Evolutionary conservation across 2,888 invertebrate species (phyloP), one percentile per base, ranked within the genome.

Genomic region (Eudasyphora cyanicolor): DNA sequence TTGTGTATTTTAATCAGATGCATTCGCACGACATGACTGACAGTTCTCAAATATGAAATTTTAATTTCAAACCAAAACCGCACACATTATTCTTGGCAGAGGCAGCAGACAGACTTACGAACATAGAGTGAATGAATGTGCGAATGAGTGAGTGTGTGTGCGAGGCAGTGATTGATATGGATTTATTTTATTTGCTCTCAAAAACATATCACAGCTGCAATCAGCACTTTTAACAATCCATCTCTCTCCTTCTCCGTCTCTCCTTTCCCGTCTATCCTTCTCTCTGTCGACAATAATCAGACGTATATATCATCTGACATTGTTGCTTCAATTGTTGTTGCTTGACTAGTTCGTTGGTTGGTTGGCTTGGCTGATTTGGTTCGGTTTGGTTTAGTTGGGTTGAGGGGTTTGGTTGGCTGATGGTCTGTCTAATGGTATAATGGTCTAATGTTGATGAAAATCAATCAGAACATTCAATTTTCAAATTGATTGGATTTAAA

Each of bases 381-480:
- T 17, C 17, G 6, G 49, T 17, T 17, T 49, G 49, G 49, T 17
- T 49, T n/a, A n/a, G n/a, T n/a, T n/a, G n/a, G n/a, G n/a, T n/a
- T n/a, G n/a, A n/a, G n/a, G n/a, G 6, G 49, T 17, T 49, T 2
- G 49, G 5, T 38, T 38, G 38, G 6, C 38, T 38, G 5, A 5
- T 10, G n/a, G n/a, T n/a, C n/a, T n/a, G n/a, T n/a, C n/a, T n/a
- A n/a, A n/a, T n/a, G n/a, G n/a, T n/a, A n/a, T 27, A 60, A 60
- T 60, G 4, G 21, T 38, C 67, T 42, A 67, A 67, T 67, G 67
- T 67, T 67, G 19, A 67, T 38, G 17, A 35, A 67, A 67, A 67
- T 67, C 67, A 67, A 67, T 67, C 67, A 67, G 10, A 60, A 60
- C 60, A 60, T 60, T 67, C 35, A 38, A 67, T 42, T 67, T 67